Evolutionary conservation across 2,888 invertebrate genomes (phyloP).

Genomic region (Drosophila longiperda): DNA sequence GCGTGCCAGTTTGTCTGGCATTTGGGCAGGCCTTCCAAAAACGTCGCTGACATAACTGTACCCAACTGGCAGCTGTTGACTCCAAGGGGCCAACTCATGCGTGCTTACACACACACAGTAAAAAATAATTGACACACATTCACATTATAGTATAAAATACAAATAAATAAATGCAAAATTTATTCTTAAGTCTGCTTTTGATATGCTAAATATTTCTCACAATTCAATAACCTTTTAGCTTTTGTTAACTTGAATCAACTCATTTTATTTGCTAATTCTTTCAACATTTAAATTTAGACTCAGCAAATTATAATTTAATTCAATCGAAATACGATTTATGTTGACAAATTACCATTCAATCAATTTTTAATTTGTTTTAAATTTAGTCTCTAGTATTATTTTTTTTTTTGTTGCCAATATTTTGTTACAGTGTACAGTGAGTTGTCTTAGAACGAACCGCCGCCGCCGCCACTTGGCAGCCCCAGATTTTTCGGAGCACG

Average conservation of each 20-base stretch:
- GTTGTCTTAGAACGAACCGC: slow-evolving; percentile 56
- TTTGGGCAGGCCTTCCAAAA: slow-evolving; percentile 74
- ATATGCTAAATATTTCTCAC: too few species aligned
- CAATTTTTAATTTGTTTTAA: not conserved
- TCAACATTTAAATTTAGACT: not conserved
- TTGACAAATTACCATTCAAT: not conserved
- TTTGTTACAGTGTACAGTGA: not conserved
- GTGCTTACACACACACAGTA: slow-evolving; percentile 38
- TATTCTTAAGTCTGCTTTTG: not conserved
- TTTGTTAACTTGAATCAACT: not conserved
- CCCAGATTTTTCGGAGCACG: slow-evolving; percentile 72
- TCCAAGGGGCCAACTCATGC: slow-evolving; percentile 60
- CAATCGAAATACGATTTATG: not conserved
- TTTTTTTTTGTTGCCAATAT: not conserved
- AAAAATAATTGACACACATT: not conserved
- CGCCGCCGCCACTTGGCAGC: slow-evolving; percentile 49
- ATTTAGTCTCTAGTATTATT: too few species aligned
- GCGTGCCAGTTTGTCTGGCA: slow-evolving; percentile 77
- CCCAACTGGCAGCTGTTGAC: slow-evolving; percentile 54
- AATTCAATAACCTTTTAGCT: too few species aligned
- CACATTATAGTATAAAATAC: not conserved
- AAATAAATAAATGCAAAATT: not conserved
- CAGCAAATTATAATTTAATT: not conserved
- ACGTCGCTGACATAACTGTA: slow-evolving; percentile 80
- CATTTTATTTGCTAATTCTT: not conserved